Percentiles rank a stretch among this genome's conserved stretches.
Evolutionary conservation across 2,113 vertebrate genomes (phyloP).

Genomic region (Sebastes fasciatus): DNA sequence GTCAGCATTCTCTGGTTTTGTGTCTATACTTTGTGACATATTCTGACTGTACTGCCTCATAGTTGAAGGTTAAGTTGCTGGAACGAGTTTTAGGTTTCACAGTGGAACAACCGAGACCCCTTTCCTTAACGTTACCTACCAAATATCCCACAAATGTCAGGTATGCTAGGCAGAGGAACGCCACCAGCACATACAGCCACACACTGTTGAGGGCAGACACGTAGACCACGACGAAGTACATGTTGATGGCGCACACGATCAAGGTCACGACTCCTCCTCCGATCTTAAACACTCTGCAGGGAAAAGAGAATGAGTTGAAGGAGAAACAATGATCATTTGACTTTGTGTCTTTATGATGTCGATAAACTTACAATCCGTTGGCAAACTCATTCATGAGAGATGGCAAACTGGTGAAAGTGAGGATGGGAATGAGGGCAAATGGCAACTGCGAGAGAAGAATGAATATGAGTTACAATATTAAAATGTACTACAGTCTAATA

Average conservation of each 20-base stretch:
- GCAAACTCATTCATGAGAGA: conserved; percentile 91
- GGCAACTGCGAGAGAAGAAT: conserved; percentile 83
- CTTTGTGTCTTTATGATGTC: not conserved
- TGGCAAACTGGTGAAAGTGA: conserved; percentile 91
- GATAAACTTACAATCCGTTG: conserved; percentile 89
- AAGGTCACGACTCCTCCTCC: conserved; percentile 86
- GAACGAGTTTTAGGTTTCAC: not conserved
- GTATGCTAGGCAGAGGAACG: conserved; percentile 84
- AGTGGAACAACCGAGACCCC: not conserved
- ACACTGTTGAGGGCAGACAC: conserved; percentile 83
- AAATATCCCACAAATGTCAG: conserved; percentile 89
- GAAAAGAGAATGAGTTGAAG: too few relatives aligned
- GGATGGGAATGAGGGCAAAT: conserved; percentile 91
- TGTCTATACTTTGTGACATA: not conserved
- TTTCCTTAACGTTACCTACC: conserved; percentile 80
- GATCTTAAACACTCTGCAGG: conserved; percentile 85
- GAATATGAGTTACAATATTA: not conserved
- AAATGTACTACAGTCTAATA: not conserved
- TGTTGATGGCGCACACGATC: conserved; percentile 89
- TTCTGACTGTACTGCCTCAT: not conserved
- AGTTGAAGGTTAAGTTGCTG: conserved; percentile 2
- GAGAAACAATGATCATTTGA: not conserved
- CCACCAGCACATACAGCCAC: conserved; percentile 85
- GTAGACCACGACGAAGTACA: conserved; percentile 91
- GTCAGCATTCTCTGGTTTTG: not conserved